Conservation (phyloP, 1,140 invertebrate genomes). For the Plutomurus gul region DNA sequence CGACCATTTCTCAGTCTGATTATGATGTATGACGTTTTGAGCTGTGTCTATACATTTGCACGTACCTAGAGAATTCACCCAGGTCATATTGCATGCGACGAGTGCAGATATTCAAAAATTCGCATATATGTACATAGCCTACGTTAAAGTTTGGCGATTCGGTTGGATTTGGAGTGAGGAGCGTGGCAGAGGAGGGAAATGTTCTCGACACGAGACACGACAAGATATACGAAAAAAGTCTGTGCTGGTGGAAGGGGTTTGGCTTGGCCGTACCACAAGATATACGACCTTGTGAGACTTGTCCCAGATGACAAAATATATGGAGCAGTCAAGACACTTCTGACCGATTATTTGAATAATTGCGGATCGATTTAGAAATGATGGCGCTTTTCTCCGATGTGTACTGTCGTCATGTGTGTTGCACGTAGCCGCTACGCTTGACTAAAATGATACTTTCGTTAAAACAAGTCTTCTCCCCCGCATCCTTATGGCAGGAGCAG, state of each 20-base stretch:
- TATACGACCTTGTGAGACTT: not conserved
- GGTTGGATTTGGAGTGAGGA: not conserved
- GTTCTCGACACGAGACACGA: no score
- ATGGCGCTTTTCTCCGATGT: not conserved
- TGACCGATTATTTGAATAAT: conserved; percentile 34
- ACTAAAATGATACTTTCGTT: no score
- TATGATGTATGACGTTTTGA: not conserved
- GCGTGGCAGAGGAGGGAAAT: no score
- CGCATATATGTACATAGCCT: no score
- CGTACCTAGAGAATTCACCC: no score
- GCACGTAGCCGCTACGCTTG: no score
- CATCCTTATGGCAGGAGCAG: no score
- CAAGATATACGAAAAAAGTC: no score
- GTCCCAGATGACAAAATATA: conserved; percentile 15
- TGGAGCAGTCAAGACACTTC: not conserved
- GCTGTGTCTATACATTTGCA: not conserved
- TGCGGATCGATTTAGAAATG: not conserved
- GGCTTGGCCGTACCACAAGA: not conserved
- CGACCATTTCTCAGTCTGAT: not conserved
- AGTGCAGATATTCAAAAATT: no score
- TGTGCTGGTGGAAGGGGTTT: not conserved
- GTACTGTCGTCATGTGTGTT: not conserved
- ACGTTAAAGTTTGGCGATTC: no score
- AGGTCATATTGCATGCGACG: no score
- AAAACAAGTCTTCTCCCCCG: no score